phyloP scores from a whole-genome alignment of 2,888 invertebrate species.

The Platycnemis pennipes region DNA sequence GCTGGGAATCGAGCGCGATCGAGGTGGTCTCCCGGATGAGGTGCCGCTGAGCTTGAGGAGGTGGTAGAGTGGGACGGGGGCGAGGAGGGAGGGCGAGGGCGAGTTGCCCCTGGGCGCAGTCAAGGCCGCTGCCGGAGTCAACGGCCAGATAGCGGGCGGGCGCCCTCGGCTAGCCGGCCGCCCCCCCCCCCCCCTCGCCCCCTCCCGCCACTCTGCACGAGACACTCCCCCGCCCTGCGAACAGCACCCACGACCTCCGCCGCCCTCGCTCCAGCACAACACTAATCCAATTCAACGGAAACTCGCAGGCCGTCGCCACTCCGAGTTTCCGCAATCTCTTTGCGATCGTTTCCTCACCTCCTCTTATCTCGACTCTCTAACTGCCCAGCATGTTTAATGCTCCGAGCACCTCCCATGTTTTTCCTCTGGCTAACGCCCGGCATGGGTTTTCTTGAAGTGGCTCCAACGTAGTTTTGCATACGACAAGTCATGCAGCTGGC shows the following conservation, averaged over 20 bases:
- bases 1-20: not conserved
- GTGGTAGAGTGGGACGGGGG: not conserved
- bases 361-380: not conserved
- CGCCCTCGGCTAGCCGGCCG: not conserved
- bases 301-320: not conserved
- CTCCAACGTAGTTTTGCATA: not conserved
- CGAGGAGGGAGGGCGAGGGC: not conserved
- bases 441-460: not conserved
- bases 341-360: not conserved
- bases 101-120: conserved; percentile 50
- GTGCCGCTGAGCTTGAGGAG: not conserved
- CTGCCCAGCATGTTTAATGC: not conserved
- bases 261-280: not conserved
- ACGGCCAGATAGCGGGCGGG: not conserved
- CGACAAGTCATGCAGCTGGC: not conserved
- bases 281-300: not conserved
- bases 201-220: not conserved
- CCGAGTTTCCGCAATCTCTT: not conserved
- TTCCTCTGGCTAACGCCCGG: not conserved
- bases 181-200: not conserved
- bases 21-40: not conserved
- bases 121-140: conserved; percentile 45
- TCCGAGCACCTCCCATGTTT: not conserved
- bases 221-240: not conserved
- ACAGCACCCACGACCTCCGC: not conserved